Evolutionary conservation across 2,888 invertebrate genomes (phyloP).

Genomic region (Phyllotreta cruciferae): DNA sequence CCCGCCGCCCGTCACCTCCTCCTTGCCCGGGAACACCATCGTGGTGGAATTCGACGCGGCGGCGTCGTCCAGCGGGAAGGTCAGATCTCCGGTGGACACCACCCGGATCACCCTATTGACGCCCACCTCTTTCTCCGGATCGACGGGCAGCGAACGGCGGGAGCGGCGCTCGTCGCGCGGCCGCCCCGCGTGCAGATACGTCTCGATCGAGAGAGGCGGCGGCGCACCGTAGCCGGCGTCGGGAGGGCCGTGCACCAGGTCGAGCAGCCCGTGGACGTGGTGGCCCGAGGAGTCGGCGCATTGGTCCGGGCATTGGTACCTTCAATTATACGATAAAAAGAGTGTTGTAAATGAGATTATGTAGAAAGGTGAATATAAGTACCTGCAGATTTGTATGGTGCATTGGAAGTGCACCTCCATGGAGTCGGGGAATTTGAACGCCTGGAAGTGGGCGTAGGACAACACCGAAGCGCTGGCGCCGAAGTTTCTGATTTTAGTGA

Average conservation of each 20-base stretch:
- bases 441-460: slow-evolving; percentile 93
- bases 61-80: slow-evolving; percentile 80
- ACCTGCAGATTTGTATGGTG: slow-evolving; percentile 89
- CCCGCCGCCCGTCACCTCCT: slow-evolving; percentile 62
- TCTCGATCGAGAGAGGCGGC: slow-evolving; percentile 66
- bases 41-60: slow-evolving; percentile 68
- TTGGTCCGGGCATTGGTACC: slow-evolving; percentile 89
- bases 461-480: slow-evolving; percentile 91
- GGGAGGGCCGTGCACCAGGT: slow-evolving; percentile 66
- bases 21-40: slow-evolving; percentile 74
- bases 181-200: slow-evolving; percentile 72
- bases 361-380: too few species aligned
- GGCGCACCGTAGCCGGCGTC: slow-evolving; percentile 72
- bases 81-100: slow-evolving; percentile 88
- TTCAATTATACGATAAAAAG: too few species aligned
- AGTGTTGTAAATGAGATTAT: too few species aligned
- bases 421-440: slow-evolving; percentile 94
- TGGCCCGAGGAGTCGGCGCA: slow-evolving; percentile 65
- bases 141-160: slow-evolving; percentile 64
- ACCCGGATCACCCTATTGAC: slow-evolving; percentile 86
- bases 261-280: slow-evolving; percentile 58
- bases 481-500: slow-evolving; percentile 94
- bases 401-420: slow-evolving; percentile 97
- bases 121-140: slow-evolving; percentile 82
- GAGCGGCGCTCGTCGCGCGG: slow-evolving; percentile 77